Base-by-base conservation (phyloP, 2,113 vertebrate species). In the Thalassarche chlororhynchos region DNA sequence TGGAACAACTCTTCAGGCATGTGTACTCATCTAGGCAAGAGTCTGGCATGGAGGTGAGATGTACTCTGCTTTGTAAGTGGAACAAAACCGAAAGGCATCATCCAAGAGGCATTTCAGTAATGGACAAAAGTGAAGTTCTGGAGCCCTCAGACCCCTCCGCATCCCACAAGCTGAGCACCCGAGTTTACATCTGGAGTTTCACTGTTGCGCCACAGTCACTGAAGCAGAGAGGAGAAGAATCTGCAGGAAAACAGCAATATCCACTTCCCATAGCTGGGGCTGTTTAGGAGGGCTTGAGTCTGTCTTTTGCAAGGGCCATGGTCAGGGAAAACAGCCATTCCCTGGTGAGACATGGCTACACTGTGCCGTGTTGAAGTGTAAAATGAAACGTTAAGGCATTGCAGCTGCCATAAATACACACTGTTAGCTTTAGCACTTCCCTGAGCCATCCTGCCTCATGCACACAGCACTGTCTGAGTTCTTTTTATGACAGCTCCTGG, bases 351-450 rank as follows among this genome's bases (percentile, higher is more conserved):
- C 92, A 71, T 71, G 80, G 78, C 88, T 90, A 18, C 6, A 2
- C 55, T 75, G 64, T 72, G 64, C 1, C 0, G 57, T 80, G 86
- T 86, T 88, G 94, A 95, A 91, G 93, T 87, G 86, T 93, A 95
- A 97, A 97, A 97, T 96, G 91, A 97, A 96, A 93, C 32, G 42
- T 95, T 94, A 97, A 96, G 77, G 87, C 75, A 84, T 70, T 86
- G 94, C 95, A 91, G 96, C 91, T 92, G 94, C 92, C 95, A 89
- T 97, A 96, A 96, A 98, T 95, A 96, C 78, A 86, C 89, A 55
- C 91, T 75, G 93, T 97, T 96, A 93, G 95, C 80, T 85, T 94
- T 95, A 96, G 91, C 93, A 95, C 94, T 91, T 96, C 84, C 68
- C 92, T 94, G 89, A 89, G 87, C 96, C 74, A 78, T 94, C 93